Evolutionary conservation across 1,140 invertebrate genomes (phyloP), one percentile per base, ranked within the genome.

Genomic region (Stenopsyche tienmushanensis): DNA sequence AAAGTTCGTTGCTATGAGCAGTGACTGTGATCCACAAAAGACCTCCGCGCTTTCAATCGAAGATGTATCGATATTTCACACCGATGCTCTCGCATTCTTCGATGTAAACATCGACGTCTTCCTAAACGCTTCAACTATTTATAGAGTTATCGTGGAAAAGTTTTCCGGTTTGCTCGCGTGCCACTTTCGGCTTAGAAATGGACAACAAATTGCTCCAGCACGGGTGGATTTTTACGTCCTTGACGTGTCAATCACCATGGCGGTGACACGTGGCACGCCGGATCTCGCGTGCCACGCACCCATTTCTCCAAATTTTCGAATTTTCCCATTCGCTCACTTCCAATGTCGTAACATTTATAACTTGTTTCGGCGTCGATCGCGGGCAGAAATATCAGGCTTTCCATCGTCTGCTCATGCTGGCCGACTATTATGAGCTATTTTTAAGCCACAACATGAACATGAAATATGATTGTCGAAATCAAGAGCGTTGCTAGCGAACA

Each of bases 391-490:
- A n/a, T n/a, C n/a, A n/a, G n/a, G n/a, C n/a, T n/a, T n/a, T n/a
- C n/a, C n/a, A n/a, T n/a, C n/a, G n/a, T 39, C 34, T 8, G n/a
- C 34, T n/a, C n/a, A 8, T 39, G 3, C 44, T 15, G 18, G 17
- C 44, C 44, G 44, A 20, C 10, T n/a, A n/a, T n/a, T n/a, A n/a
- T n/a, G n/a, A n/a, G 18, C 44, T 47, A 47, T 47, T 47, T 47
- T 9, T 47, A 47, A 18, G 5, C 29, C 29, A 47, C 44, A 15
- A 5, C 44, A 47, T 47, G 5, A 8, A 18, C 44, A 47, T 18
- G 44, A 47, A 20, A 8, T 47, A 47, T 47, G 44, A 47, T 47
- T 15, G 44, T 20, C 17, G 44, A 47, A 9, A 47, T 15, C 10
- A 5, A 20, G 17, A 20, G 17, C 18, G 18, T 5, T 15, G 3